These are phyloP conservation scores for Sebastes flavidus DNA, from an alignment of 2,797 vertebrate genomes.

Conservation along the genomic window DNA sequence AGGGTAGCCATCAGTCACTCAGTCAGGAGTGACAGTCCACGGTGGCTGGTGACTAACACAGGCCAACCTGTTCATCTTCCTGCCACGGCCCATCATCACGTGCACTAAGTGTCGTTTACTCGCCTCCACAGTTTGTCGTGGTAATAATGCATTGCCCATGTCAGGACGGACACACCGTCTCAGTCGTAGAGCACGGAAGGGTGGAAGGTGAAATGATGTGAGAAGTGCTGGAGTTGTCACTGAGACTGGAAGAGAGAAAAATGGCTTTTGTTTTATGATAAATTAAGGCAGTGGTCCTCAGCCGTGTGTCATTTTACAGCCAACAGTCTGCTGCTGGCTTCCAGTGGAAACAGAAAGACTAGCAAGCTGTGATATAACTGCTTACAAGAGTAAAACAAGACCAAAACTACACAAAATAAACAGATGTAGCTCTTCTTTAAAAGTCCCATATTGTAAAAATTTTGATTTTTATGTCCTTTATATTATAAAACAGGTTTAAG, in stretches of 20 bases:
- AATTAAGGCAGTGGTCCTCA: slow-evolving; percentile 9
- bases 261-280: slow-evolving; percentile 29
- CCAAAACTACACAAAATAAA: background rate
- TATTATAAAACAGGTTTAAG: no score
- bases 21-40: slow-evolving; percentile 44
- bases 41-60: slow-evolving; percentile 54
- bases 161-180: slow-evolving; percentile 33
- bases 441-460: no score
- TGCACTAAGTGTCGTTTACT: slow-evolving; percentile 39
- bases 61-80: slow-evolving; percentile 76
- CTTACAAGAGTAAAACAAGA: background rate
- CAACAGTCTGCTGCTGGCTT: background rate
- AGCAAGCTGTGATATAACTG: background rate
- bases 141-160: slow-evolving; percentile 44
- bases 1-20: slow-evolving; percentile 44
- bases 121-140: slow-evolving; percentile 32
- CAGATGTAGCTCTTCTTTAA: background rate
- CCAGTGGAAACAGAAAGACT: background rate
- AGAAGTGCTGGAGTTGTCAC: slow-evolving; percentile 30
- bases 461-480: no score
- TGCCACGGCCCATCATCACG: slow-evolving; percentile 72
- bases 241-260: slow-evolving; percentile 14
- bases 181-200: background rate
- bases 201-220: slow-evolving; percentile 35
- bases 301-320: background rate